These are phyloP conservation scores for Bergia puertoricense DNA, from an alignment of 92 coral and sea anemone species.

Conservation along the genomic window DNA sequence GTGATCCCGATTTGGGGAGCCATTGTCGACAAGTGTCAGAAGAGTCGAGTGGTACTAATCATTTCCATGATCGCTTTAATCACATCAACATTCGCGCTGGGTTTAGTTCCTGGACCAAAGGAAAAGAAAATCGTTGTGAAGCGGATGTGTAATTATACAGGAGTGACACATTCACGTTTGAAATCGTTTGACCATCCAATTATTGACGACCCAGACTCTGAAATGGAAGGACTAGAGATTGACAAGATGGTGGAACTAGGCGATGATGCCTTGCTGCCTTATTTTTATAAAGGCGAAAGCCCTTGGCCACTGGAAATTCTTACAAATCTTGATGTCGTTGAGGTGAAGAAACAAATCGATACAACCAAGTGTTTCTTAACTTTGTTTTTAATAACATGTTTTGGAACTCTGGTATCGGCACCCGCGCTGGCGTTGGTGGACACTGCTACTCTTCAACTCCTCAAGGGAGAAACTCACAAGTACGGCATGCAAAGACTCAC, in stretches of 20 bases:
- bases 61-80: slow-evolving; percentile 91
- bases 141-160: slow-evolving; percentile 79
- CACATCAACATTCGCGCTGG: slow-evolving; percentile 79
- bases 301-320: slow-evolving; percentile 91
- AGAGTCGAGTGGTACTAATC: slow-evolving; percentile 88
- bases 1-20: slow-evolving; percentile 99
- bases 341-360: slow-evolving; percentile 72
- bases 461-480: slow-evolving; percentile 92
- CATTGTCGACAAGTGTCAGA: slow-evolving; percentile 96
- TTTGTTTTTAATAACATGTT: slow-evolving; percentile 87
- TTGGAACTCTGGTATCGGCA: slow-evolving; percentile 92
- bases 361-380: slow-evolving; percentile 84
- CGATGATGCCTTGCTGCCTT: slow-evolving; percentile 60
- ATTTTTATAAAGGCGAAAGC: slow-evolving; percentile 87
- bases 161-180: slow-evolving; percentile 60
- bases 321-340: slow-evolving; percentile 65
- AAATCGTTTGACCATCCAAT: slow-evolving; percentile 74
- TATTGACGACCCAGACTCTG: slow-evolving; percentile 76
- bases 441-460: slow-evolving; percentile 93
- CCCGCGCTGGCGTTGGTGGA: slow-evolving; percentile 96
- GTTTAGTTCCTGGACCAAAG: slow-evolving; percentile 90
- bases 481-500: slow-evolving; percentile 99
- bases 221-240: slow-evolving; percentile 87
- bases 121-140: slow-evolving; percentile 81
- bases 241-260: slow-evolving; percentile 95